Percentiles rank a stretch among this genome's conserved stretches.
These are phyloP conservation scores for Gymnopithys bicolor DNA, from an alignment of 2,797 vertebrate species.

Conservation along the genomic window DNA sequence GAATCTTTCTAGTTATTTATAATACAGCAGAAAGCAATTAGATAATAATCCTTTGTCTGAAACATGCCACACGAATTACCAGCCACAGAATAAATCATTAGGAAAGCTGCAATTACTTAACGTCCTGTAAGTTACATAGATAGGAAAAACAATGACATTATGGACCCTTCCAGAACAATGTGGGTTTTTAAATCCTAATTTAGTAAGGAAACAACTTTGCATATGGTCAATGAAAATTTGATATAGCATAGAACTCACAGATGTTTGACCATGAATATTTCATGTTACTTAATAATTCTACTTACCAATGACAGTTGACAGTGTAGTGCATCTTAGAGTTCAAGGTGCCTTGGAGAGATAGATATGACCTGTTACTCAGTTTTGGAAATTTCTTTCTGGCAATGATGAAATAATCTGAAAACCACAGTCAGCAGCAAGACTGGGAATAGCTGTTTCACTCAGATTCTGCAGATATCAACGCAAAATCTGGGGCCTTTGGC, in stretches of 20 bases:
- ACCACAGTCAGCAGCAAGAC: background rate
- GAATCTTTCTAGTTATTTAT: background rate
- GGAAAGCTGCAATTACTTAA: background rate
- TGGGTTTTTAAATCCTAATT: background rate
- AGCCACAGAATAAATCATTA: background rate
- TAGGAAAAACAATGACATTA: background rate
- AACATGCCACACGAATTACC: background rate
- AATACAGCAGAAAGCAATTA: slow-evolving; percentile 1
- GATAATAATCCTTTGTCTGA: slow-evolving; percentile 2
- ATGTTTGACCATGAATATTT: slow-evolving; percentile 62
- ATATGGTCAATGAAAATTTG: slow-evolving; percentile 65
- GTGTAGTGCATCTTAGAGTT: background rate
- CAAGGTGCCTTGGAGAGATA: background rate
- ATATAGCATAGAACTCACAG: slow-evolving; percentile 43
- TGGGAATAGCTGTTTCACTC: background rate
- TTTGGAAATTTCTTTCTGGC: background rate
- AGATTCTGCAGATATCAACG: background rate
- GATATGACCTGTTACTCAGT: background rate
- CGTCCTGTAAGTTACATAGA: background rate
- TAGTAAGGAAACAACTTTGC: slow-evolving; percentile 23
- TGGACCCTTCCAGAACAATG: background rate
- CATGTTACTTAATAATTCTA: slow-evolving; percentile 53
- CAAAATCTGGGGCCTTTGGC: background rate
- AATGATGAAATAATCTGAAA: background rate
- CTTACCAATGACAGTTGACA: background rate